Evolutionary conservation across 2,113 vertebrate species (phyloP).

Genomic region (Lepisosteus osseus): DNA sequence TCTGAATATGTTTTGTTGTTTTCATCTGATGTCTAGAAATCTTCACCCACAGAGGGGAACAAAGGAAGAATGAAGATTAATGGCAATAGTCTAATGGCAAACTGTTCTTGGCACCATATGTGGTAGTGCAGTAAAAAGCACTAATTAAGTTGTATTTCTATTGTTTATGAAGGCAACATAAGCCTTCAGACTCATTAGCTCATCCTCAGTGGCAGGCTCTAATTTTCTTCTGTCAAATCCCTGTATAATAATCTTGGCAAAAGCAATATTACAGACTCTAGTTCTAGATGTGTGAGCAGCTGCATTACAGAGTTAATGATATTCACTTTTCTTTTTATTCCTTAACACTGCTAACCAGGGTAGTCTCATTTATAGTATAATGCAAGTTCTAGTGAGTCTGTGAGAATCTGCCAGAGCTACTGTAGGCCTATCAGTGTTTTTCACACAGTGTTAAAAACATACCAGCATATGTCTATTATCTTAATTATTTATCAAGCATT

Average conservation of each 20-base stretch:
- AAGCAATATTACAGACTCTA: neutral
- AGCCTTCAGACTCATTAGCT: slow-evolving; percentile 17
- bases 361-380: neutral
- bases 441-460: no score
- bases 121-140: slow-evolving; percentile 11
- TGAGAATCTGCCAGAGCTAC: no score
- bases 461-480: no score
- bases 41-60: neutral
- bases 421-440: no score
- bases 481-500: no score
- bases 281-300: neutral
- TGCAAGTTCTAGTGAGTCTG: neutral
- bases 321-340: neutral
- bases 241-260: neutral
- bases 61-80: slow-evolving; percentile 5
- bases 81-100: slow-evolving; percentile 19
- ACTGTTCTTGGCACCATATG: slow-evolving; percentile 17
- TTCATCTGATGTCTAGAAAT: neutral
- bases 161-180: slow-evolving; percentile 27
- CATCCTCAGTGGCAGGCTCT: neutral
- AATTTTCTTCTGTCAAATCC: neutral
- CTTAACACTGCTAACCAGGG: neutral
- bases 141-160: slow-evolving; percentile 21
- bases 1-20: neutral
- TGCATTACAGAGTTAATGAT: no score